Base-by-base conservation (phyloP, 2,113 vertebrate genomes). In the Octodon degus region DNA sequence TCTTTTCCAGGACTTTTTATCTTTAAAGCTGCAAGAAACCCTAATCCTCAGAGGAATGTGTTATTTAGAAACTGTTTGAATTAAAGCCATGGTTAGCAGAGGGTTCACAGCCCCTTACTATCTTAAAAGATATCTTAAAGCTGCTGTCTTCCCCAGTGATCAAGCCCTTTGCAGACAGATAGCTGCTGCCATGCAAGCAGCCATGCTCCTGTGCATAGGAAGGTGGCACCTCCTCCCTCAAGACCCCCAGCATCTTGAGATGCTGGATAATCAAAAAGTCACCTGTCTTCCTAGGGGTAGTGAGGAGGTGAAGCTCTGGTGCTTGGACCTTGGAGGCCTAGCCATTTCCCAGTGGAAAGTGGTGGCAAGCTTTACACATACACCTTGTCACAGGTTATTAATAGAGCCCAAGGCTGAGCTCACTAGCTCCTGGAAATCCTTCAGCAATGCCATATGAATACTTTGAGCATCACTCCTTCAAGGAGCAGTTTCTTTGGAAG, bases 351-450 rank as follows among this genome's bases (percentile, higher is more conserved):
- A 25, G 17, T 53, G 68, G 30, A 37, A 80, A 40, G 32, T 60
- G 84, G 27, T 60, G 14, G 43, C 34, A 37, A 40, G 81, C 22
- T 14, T 68, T 25, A 37, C 12, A 80, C 27, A 7, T 24, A 17
- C 24, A 34, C 94, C 84, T 90, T 84, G 85, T 77, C 86, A 86
- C 82, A 74, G 58, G 14, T 93, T 58, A 89, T 89, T 79, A 81
- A 68, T 70, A 74, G 40, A 37, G 85, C 83, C 62, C 30, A 2
- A 72, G 53, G 83, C 91, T 88, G 93, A 95, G 96, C 86, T 91
- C 89, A 91, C 68, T 53, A 11, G 19, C 70, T 94, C 87, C 91
- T 96, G 93, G 86, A 94, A 96, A 22, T 47, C 91, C 89, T 67
- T 95, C 63, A 79, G 63, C 65, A 82, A 11, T 20, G 77, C 88